Conservation (phyloP, 2,888 invertebrate genomes). For the Zygaena filipendulae region DNA sequence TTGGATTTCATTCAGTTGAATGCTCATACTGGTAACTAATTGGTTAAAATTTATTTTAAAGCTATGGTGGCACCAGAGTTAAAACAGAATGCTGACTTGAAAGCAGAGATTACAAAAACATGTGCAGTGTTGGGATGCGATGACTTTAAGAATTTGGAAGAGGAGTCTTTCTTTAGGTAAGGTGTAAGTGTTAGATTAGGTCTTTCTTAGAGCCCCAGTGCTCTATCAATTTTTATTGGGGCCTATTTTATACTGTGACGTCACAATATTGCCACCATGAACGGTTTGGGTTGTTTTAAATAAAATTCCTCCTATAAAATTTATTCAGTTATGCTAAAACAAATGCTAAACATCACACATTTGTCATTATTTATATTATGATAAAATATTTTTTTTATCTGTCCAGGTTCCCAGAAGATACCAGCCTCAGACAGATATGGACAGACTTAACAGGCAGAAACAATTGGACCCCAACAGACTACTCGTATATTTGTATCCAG, state of each 20-base stretch:
- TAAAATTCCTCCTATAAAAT: too few relatives aligned
- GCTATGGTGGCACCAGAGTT: slow-evolving; percentile 62
- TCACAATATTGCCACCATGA: too few relatives aligned
- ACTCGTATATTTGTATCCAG: slow-evolving; percentile 55
- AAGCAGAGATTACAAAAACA: slow-evolving; percentile 48
- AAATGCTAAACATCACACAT: too few relatives aligned
- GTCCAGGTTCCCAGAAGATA: slow-evolving; percentile 51
- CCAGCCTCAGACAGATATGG: slow-evolving; percentile 47
- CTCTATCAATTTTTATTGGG: too few relatives aligned
- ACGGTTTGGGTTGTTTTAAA: too few relatives aligned
- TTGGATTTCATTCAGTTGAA: too few relatives aligned
- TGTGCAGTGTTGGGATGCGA: slow-evolving; percentile 60
- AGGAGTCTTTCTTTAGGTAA: slow-evolving; percentile 52
- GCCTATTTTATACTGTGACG: too few relatives aligned
- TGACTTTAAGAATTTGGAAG: slow-evolving; percentile 47
- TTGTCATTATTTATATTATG: slow-evolving; percentile 2
- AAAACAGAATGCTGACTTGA: slow-evolving; percentile 41
- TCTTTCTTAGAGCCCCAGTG: too few relatives aligned
- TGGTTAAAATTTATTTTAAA: too few relatives aligned
- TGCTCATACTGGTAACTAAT: too few relatives aligned
- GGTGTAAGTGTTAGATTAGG: slow-evolving; percentile 2
- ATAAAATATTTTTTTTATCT: not conserved
- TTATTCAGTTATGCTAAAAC: too few relatives aligned
- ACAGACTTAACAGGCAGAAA: slow-evolving; percentile 54
- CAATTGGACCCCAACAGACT: slow-evolving; percentile 59